Base-by-base conservation (phyloP, 2,888 invertebrate genomes). In the Mythimna pallens region DNA sequence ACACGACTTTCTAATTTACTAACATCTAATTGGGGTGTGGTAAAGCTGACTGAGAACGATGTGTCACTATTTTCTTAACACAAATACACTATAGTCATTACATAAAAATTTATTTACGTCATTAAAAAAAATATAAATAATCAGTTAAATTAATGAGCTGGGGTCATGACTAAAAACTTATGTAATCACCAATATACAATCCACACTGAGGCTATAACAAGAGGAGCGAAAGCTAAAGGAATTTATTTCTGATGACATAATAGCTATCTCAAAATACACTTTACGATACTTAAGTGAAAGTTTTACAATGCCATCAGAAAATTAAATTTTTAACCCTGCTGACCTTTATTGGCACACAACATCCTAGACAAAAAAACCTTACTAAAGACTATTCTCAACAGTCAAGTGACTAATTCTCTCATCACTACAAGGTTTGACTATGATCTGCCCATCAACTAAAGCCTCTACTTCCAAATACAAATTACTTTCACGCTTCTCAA, bases 391-490 rank as follows among this genome's bases (percentile, higher is more conserved):
- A 55, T 43, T 47, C 0, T 2, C n/a, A 43, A 36, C 55, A 43
- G 43, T 47, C 17, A 22, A 25, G 20, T 8, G 17, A 55, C 50
- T 30, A 9, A 4, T 1, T n/a, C 36, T 69, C 34, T 74, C 54
- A 50, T 72, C 52, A 8, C 6, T 25, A 8, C 68, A 7, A 17
- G 14, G 14, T 64, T 59, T 66, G 0, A 71, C 65, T n/a, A 73
- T 30, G 12, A 67, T 52, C 50, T 71, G 25, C 3, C 55, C 78
- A 17, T 66, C 65, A 1, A 34, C 63, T 12, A 74, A 30, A 0
- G 63, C 71, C 52, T 83, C 85, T 0, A 84, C 72, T 25, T 76
- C 54, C 10, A 84, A 57, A 25, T 80, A 54, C 12, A 85, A 25
- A 20, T 73, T 64, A 20, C 57, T 55, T 0, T 40, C 14, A 0